Conservation (phyloP, 2,888 invertebrate genomes). For the Leptopterna dolabrata region DNA sequence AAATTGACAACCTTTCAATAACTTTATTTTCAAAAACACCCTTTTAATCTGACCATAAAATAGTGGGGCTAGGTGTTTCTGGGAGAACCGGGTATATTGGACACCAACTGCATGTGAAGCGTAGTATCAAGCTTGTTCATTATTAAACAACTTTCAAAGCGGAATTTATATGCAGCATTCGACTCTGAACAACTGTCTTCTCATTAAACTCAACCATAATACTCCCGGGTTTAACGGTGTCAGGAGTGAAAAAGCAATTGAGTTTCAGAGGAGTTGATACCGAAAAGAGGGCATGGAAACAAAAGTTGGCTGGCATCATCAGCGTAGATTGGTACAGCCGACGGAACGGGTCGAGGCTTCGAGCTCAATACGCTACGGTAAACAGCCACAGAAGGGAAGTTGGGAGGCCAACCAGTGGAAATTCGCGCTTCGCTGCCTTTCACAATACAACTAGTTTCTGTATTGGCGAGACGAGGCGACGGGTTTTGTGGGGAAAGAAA, state of each 20-base stretch:
- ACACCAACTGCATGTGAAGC: too few relatives aligned
- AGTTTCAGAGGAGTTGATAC: background rate
- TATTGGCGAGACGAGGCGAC: background rate
- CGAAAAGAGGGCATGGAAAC: background rate
- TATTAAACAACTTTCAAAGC: too few relatives aligned
- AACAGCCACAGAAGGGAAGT: conserved; percentile 12
- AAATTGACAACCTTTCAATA: too few relatives aligned
- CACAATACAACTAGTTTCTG: conserved; percentile 19
- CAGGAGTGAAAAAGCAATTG: background rate
- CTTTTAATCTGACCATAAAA: too few relatives aligned
- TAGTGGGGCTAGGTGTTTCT: too few relatives aligned
- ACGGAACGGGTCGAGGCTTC: background rate
- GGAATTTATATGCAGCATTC: too few relatives aligned
- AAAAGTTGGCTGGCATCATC: conserved; percentile 16
- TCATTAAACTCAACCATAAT: background rate
- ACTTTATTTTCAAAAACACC: too few relatives aligned
- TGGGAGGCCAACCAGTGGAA: conserved; percentile 3
- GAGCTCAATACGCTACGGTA: conserved; percentile 6
- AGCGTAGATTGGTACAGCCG: background rate
- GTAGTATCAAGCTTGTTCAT: too few relatives aligned
- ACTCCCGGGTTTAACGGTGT: background rate
- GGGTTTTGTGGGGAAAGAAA: conserved; percentile 5
- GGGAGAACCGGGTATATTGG: too few relatives aligned
- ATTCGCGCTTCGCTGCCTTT: background rate
- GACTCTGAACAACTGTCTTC: background rate